Conservation (phyloP, 2,113 vertebrate genomes). For the Pelobates fuscus region DNA sequence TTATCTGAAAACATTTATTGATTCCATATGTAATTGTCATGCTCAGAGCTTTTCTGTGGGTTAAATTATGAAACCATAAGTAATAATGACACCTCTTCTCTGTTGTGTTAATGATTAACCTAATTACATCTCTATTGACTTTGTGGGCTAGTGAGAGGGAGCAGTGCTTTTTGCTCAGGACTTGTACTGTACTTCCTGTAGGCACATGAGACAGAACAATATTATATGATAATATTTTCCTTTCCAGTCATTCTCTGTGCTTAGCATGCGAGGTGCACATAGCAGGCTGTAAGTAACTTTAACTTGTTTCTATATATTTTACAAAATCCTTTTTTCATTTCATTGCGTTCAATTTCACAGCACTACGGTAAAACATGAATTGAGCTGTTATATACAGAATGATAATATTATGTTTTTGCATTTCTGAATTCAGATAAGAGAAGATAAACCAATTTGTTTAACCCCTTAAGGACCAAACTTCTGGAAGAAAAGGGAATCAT, state of each 20-base stretch:
- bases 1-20: too few relatives aligned
- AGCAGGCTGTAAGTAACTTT: background rate
- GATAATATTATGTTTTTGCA: too few relatives aligned
- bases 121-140: slow-evolving; percentile 35
- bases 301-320: background rate
- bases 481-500: too few relatives aligned
- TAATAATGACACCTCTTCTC: slow-evolving; percentile 21
- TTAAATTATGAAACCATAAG: background rate
- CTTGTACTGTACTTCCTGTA: slow-evolving; percentile 17
- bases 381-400: too few relatives aligned
- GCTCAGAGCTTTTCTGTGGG: background rate
- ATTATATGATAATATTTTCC: background rate
- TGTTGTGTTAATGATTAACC: slow-evolving; percentile 43
- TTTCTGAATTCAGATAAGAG: too few relatives aligned
- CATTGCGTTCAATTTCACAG: too few relatives aligned
- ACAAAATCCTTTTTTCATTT: too few relatives aligned
- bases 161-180: background rate
- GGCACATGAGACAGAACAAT: background rate
- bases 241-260: background rate
- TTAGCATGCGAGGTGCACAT: background rate
- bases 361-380: too few relatives aligned
- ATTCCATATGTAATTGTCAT: background rate
- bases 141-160: slow-evolving; percentile 5
- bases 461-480: too few relatives aligned
- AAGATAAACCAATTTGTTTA: too few relatives aligned